A percentile compares a stretch with the other conserved stretches of the same genome.
phyloP scores from a whole-genome alignment of 2,888 invertebrate genomes.

The Luffia ferchaultella region DNA sequence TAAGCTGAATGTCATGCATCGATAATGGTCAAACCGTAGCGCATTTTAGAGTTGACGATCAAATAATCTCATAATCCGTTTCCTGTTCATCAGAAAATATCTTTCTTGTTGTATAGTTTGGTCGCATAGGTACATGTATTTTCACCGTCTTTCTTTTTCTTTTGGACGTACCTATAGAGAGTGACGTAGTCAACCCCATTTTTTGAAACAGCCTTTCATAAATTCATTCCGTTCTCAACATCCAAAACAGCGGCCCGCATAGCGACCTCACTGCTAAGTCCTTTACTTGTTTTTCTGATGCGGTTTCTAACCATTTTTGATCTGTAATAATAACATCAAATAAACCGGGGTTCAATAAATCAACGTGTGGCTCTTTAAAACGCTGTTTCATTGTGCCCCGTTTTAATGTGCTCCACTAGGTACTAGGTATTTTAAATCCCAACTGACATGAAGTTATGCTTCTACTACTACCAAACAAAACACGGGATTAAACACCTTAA shows the following conservation, averaged over 20 bases:
- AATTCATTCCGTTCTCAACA: constrained; percentile 7
- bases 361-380: constrained; percentile 5
- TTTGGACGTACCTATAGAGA: constrained; percentile 9
- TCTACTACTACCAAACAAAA: no score
- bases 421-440: no score
- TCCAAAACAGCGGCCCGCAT: constrained; percentile 8
- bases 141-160: constrained; percentile 5
- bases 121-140: not conserved
- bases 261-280: constrained; percentile 10
- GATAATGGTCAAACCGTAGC: constrained; percentile 6
- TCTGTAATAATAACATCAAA: constrained; percentile 4
- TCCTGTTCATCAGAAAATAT: constrained; percentile 3
- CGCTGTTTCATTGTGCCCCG: no score
- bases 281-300: constrained; percentile 12
- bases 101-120: constrained; percentile 3
- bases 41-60: constrained; percentile 10
- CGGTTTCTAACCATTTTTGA: constrained; percentile 14
- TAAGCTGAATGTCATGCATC: constrained; percentile 13
- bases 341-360: not conserved
- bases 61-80: not conserved
- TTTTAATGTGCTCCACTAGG: no score
- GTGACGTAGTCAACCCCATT: constrained; percentile 7
- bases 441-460: no score
- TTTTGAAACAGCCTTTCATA: constrained; percentile 6
- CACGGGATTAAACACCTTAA: no score